A percentile compares a stretch with the other conserved stretches of the same genome.
phyloP scores from a whole-genome alignment of 2,888 invertebrate species.

The Taenaris catops region DNA sequence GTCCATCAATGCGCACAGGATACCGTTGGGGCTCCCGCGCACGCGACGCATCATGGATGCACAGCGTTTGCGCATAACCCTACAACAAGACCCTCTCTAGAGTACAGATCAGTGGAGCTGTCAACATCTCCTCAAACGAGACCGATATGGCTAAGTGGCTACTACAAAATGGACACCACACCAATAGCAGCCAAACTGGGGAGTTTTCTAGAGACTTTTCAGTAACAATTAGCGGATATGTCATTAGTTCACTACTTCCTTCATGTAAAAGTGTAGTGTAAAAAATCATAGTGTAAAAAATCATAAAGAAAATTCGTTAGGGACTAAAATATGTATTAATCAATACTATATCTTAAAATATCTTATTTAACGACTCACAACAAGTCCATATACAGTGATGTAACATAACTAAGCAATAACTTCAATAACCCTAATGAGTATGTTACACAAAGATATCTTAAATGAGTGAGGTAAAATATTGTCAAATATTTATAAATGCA shows the following conservation, averaged over 20 bases:
- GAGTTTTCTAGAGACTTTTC: no score
- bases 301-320: no score
- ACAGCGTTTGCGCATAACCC: no score
- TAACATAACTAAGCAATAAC: slow-evolving; percentile 2
- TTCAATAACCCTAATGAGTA: slow-evolving; percentile 9
- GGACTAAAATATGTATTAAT: no score
- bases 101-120: slow-evolving; percentile 87
- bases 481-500: slow-evolving; percentile 2
- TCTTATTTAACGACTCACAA: slow-evolving; percentile 4
- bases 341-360: slow-evolving; percentile 4
- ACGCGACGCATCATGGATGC: slow-evolving; percentile 92
- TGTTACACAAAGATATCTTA: slow-evolving; percentile 3
- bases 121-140: slow-evolving; percentile 94
- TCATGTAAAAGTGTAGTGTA: no score
- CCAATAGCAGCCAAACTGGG: no score
- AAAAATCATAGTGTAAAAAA: no score
- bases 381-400: slow-evolving; percentile 9
- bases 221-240: no score
- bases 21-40: no score
- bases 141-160: slow-evolving; percentile 95
- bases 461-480: slow-evolving; percentile 11
- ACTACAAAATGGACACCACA: slow-evolving; percentile 91
- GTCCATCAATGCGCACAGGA: no score
- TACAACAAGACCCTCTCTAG: slow-evolving; percentile 82
- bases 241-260: no score